Conservation (phyloP, 2,888 invertebrate species). For the Drosophila paranaensis region DNA sequence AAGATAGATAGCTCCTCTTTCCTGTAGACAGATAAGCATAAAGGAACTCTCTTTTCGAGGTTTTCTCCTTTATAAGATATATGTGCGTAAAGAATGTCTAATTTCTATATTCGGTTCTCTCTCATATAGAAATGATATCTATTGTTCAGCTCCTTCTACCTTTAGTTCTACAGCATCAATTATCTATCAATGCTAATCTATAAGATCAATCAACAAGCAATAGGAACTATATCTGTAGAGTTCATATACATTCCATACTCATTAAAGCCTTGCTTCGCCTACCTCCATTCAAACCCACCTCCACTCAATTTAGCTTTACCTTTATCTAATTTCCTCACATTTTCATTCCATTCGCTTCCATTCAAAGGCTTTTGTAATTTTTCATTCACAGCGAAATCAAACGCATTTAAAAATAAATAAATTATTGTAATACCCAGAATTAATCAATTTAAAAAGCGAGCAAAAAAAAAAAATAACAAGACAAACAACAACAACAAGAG, state of each 20-base stretch:
- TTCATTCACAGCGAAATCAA: conserved; percentile 19
- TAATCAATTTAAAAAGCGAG: conserved; percentile 59
- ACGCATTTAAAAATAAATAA: conserved; percentile 71
- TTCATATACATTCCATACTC: background rate
- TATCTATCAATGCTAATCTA: background rate
- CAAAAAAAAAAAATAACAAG: conserved; percentile 13
- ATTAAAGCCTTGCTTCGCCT: background rate
- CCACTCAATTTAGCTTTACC: background rate
- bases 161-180: background rate
- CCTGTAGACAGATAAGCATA: too few species aligned
- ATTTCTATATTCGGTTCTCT: too few species aligned
- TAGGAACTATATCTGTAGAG: background rate
- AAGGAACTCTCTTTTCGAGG: too few species aligned
- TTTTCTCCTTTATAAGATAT: too few species aligned
- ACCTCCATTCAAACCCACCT: background rate
- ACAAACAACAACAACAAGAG: conserved; percentile 4
- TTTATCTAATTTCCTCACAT: background rate
- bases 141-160: background rate
- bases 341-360: background rate
- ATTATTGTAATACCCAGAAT: conserved; percentile 69
- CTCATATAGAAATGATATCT: too few species aligned
- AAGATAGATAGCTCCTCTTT: too few species aligned
- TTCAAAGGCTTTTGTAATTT: conserved; percentile 4
- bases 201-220: background rate
- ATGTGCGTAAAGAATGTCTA: too few species aligned